These are phyloP conservation scores for Oryzias melastigma DNA, from an alignment of 2,113 vertebrate genomes.

Conservation along the genomic window DNA sequence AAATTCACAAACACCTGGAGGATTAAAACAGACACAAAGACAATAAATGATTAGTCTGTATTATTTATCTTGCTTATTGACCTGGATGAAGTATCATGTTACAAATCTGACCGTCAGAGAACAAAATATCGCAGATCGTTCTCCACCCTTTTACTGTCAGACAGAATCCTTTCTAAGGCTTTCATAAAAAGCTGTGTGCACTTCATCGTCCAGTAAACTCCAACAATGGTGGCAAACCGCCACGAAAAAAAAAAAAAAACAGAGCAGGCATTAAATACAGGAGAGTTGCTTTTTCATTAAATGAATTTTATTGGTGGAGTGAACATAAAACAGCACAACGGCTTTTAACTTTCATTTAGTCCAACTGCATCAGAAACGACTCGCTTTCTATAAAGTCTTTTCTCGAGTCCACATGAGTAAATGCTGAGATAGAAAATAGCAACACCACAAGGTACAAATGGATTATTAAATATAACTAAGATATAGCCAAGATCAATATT, in stretches of 20 bases:
- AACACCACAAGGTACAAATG: neutral
- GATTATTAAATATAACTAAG: neutral
- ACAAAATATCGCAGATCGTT: slow-evolving; percentile 58
- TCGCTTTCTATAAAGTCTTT: slow-evolving; percentile 21
- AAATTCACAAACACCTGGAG: slow-evolving; percentile 79
- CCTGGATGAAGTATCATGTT: slow-evolving; percentile 47
- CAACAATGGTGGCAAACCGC: slow-evolving; percentile 22
- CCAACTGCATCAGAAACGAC: slow-evolving; percentile 22
- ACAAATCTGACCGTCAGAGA: slow-evolving; percentile 61
- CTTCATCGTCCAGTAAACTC: slow-evolving; percentile 58
- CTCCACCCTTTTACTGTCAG: slow-evolving; percentile 58
- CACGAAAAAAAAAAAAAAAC: slow-evolving; percentile 8
- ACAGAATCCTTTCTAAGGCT: slow-evolving; percentile 50
- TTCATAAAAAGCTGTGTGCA: slow-evolving; percentile 52
- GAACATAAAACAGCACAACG: slow-evolving; percentile 27
- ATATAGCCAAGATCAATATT: too few species aligned
- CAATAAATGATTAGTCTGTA: slow-evolving; percentile 3
- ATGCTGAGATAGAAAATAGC: slow-evolving; percentile 13
- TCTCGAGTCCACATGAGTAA: slow-evolving; percentile 4
- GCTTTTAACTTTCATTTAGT: slow-evolving; percentile 24
- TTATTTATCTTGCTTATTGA: neutral
- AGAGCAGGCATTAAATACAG: slow-evolving; percentile 54
- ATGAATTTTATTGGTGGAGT: slow-evolving; percentile 29
- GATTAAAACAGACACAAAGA: neutral
- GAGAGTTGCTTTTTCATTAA: slow-evolving; percentile 60